These are phyloP conservation scores for Pygoscelis antarcticus DNA, from an alignment of 2,113 vertebrate species.

Conservation along the genomic window DNA sequence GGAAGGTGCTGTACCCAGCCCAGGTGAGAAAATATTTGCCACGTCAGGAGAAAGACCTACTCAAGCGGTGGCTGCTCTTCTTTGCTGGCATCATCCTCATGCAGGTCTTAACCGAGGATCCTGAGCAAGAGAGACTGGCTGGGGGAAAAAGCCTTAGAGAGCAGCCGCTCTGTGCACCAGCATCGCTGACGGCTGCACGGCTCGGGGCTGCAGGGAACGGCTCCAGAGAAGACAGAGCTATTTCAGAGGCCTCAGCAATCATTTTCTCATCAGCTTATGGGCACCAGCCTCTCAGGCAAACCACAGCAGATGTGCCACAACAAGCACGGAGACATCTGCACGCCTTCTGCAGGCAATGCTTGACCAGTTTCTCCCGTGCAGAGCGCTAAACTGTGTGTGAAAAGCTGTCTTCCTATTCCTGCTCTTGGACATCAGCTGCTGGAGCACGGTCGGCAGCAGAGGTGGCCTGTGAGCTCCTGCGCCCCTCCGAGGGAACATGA, in stretches of 20 bases:
- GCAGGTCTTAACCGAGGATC: neutral
- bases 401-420: neutral
- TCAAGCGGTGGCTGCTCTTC: slow-evolving; percentile 49
- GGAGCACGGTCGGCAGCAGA: neutral
- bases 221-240: neutral
- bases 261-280: neutral
- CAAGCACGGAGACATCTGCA: neutral
- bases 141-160: neutral
- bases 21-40: slow-evolving; percentile 42
- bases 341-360: neutral
- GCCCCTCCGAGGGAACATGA: neutral
- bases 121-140: neutral
- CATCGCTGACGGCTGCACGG: accelerated
- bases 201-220: neutral
- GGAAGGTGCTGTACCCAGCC: slow-evolving; percentile 59
- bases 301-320: neutral
- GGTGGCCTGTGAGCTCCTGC: neutral
- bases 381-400: neutral
- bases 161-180: neutral
- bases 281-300: neutral
- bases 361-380: neutral
- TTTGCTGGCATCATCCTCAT: slow-evolving; percentile 25
- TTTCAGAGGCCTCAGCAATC: neutral
- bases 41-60: slow-evolving; percentile 33
- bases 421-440: neutral